Conservation (phyloP, 2,888 invertebrate species). For the Altica lythri region DNA sequence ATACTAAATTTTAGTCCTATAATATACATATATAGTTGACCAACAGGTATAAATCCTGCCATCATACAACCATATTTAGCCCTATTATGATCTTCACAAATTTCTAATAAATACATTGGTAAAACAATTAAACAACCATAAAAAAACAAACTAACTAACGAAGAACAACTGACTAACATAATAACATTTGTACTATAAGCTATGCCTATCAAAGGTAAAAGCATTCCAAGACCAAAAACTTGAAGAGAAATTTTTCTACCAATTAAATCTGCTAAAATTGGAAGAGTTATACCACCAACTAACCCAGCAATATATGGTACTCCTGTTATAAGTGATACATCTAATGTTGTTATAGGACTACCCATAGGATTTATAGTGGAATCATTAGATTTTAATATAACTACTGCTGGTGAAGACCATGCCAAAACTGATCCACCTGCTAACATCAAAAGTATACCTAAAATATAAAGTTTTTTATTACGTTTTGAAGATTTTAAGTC, state of each 20-base stretch:
- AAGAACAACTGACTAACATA: background rate
- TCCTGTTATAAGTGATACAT: conserved; percentile 37
- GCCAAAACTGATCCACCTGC: conserved; percentile 17
- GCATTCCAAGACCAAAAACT: conserved; percentile 65
- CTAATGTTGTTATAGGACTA: conserved; percentile 23
- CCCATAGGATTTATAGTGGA: conserved; percentile 33
- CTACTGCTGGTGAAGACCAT: conserved; percentile 40
- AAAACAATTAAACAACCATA: background rate
- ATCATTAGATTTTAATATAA: conserved; percentile 29
- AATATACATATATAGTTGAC: conserved; percentile 15
- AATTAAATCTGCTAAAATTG: conserved; percentile 25
- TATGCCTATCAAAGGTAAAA: conserved; percentile 54
- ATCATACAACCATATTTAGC: conserved; percentile 19
- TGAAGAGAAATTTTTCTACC: conserved; percentile 71
- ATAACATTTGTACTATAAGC: conserved; percentile 29
- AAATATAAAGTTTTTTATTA: background rate
- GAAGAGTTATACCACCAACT: conserved; percentile 30
- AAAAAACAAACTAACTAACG: background rate
- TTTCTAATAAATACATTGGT: conserved; percentile 24
- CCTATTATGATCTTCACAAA: conserved; percentile 26
- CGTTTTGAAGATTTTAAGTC: background rate
- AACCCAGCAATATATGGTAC: conserved; percentile 29
- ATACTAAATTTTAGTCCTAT: conserved; percentile 16
- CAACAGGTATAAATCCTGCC: background rate
- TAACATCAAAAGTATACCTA: conserved; percentile 4